Base-by-base conservation (phyloP, 2,113 vertebrate genomes). In the Melanocharis versteri region DNA sequence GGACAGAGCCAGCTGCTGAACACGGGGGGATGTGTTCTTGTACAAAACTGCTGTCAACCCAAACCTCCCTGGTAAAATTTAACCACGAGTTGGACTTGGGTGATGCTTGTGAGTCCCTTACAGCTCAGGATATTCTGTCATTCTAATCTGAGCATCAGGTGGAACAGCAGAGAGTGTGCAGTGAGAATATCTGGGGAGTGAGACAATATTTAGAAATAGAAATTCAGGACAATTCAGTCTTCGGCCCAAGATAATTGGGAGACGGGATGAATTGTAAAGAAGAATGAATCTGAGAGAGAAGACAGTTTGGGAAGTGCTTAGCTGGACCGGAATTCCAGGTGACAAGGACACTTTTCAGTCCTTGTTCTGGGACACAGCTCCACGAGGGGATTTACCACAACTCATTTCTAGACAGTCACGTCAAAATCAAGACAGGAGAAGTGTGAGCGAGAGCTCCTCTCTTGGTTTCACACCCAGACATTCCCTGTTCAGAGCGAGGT, bases 181-280 rank as follows among this genome's bases (percentile, higher is more conserved):
- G 54, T 22, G 24, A 31, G 77, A 94, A 23, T 0, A 0, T 35
- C 27, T 22, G 22, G 7, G n/a, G 18, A 40, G 28, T 2, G 7
- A 58, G 60, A 39, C 19, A n/a, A 33, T 54, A 39, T 82, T 82
- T 45, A 70, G 76, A 53, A 83, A 57, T 11, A 83, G 42, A 51
- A 50, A 56, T 24, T 35, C 57, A 56, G 78, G 53, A 39, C 27
- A 60, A 28, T 68, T 81, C 64, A 39, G 16, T 35, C 19, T 87
- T 84, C 2, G 1, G 44, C 56, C 39, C 30, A 39, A 31, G 53
- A 15, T 37, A 61, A 68, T 20, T n/a, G 40, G 33, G 71, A 68
- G 78, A 84, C 47, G 68, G 56, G 28, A 54, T 20, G 37, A 93
- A 71, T 56, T 33, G 26, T 60, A 65, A 68, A 58, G n/a, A 56